These are phyloP conservation scores for Dromius quadrimaculatus DNA, from an alignment of 2,888 invertebrate genomes.

Conservation along the genomic window DNA sequence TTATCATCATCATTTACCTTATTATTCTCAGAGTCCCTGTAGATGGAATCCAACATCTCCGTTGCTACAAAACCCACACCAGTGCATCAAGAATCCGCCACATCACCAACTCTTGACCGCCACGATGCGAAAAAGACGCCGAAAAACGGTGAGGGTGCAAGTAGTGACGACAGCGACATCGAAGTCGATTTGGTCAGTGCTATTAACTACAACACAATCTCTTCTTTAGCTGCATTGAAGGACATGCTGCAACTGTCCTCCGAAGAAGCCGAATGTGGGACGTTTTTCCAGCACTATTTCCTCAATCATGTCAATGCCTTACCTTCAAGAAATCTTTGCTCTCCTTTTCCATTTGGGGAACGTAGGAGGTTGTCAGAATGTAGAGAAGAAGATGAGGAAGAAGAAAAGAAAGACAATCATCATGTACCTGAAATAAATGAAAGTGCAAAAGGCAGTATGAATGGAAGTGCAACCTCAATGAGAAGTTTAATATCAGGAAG, in stretches of 20 bases:
- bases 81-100: constrained; percentile 26
- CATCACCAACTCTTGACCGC: constrained; percentile 30
- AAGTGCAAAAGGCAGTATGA: background rate
- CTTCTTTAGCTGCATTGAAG: constrained; percentile 76
- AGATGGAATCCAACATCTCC: constrained; percentile 58
- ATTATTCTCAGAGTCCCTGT: constrained; percentile 11
- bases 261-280: constrained; percentile 65
- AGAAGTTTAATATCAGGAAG: constrained; percentile 63
- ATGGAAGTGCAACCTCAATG: constrained; percentile 3
- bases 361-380: constrained; percentile 83
- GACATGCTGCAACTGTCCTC: constrained; percentile 75
- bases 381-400: constrained; percentile 87
- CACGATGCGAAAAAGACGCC: constrained; percentile 34
- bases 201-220: constrained; percentile 79
- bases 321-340: constrained; percentile 72
- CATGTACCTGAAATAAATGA: constrained; percentile 55
- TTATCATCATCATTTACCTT: constrained; percentile 8
- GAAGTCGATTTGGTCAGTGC: constrained; percentile 76
- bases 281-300: constrained; percentile 73
- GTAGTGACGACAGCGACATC: constrained; percentile 70
- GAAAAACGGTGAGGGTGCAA: constrained; percentile 36
- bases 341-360: constrained; percentile 70
- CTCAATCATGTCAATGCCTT: constrained; percentile 79
- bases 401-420: constrained; percentile 63
- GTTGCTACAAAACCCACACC: constrained; percentile 53